Evolutionary conservation across 2,888 invertebrate species (phyloP).

Genomic region (Sesia apiformis): DNA sequence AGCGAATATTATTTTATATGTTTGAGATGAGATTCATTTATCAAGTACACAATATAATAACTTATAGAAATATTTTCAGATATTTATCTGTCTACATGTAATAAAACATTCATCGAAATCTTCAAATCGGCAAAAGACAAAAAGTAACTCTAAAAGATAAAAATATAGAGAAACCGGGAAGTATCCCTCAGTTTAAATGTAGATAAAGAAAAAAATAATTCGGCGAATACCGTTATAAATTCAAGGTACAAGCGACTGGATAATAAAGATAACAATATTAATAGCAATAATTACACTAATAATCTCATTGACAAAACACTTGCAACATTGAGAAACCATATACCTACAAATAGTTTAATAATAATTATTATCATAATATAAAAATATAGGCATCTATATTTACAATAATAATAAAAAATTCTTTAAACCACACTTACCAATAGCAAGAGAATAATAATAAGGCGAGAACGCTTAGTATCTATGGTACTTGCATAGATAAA

Average conservation of each 20-base stretch:
- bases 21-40: conserved; percentile 33
- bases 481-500: neutral
- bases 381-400: conserved; percentile 69
- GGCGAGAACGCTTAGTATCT: neutral
- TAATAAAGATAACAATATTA: too few relatives aligned
- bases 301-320: conserved; percentile 33
- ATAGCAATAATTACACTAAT: conserved; percentile 1
- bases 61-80: too few relatives aligned
- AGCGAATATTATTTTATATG: conserved; percentile 13
- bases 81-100: too few relatives aligned
- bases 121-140: too few relatives aligned
- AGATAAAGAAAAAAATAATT: too few relatives aligned
- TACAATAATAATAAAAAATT: conserved; percentile 54
- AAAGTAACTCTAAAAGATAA: too few relatives aligned
- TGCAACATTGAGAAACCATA: conserved; percentile 56
- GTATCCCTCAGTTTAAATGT: too few relatives aligned
- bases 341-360: conserved; percentile 32
- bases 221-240: too few relatives aligned
- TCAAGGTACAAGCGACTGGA: too few relatives aligned
- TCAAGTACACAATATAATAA: neutral
- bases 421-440: conserved; percentile 10
- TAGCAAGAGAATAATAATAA: neutral
- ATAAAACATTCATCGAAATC: too few relatives aligned
- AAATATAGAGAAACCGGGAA: too few relatives aligned
- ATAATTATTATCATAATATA: conserved; percentile 53